Base-by-base conservation (phyloP, 2,113 vertebrate genomes). In the Larimichthys crocea region DNA sequence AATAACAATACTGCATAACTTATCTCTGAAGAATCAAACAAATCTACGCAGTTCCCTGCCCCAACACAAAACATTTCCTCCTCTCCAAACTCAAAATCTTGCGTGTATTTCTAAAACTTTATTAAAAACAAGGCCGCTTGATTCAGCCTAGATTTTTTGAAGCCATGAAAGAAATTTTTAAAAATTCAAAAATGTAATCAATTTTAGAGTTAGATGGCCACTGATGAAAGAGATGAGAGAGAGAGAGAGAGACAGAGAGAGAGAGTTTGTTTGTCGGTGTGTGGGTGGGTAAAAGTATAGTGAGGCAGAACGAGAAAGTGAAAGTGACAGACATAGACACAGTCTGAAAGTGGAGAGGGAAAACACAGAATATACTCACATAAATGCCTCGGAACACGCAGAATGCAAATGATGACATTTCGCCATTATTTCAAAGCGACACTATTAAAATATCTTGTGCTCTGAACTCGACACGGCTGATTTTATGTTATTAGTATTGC, bases 311-410 rank as follows among this genome's bases (percentile, higher is more conserved):
- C 3, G 16, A 46, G 74, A 64, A 65, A 76, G 55, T 44, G 35
- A 80, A 80, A 81, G 56, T 74, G 70, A 76, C 56, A 78, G 31
- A 59, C 8, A n/a, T 0, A 14, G 40, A 63, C 40, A 76, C 3
- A 50, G 16, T 40, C 31, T 57, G 71, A 71, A 69, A 61, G 22
- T 40, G 35, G 10, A 62, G 26, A 68, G 76, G 70, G 55, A 76
- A 89, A 84, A 79, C 26, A 80, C 83, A 74, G 76, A 69, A 24
- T 59, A 65, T n/a, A 50, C 17, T 64, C 3, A 50, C 8, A n/a
- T 35, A 35, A 50, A 64, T 48, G 4, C 46, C 66, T n/a, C 49
- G 20, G 31, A 79, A 75, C 19, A 31, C 5, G 11, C 24, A 26
- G 70, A 62, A 77, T 48, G 29, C 42, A 71, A 74, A 76, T 65